A percentile compares a stretch with the other conserved stretches of the same genome.
Evolutionary conservation across 2,113 vertebrate genomes (phyloP).

Genomic region (Petroica traversi): DNA sequence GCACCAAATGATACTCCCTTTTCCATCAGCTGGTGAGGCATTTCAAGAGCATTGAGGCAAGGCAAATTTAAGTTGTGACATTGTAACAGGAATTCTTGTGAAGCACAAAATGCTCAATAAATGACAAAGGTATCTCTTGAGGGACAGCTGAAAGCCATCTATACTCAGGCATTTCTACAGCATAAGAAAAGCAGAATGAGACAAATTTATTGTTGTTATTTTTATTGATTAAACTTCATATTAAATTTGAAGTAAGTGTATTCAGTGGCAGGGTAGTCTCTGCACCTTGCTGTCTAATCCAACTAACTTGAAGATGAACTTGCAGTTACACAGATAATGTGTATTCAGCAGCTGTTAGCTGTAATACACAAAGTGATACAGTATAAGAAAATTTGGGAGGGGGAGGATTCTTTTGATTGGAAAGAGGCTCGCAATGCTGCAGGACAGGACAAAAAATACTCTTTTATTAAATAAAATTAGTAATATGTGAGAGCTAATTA

Average conservation of each 20-base stretch:
- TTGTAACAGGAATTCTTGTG: neutral
- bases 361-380: neutral
- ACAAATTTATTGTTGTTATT: neutral
- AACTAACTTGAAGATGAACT: conserved; percentile 4
- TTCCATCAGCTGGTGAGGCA: neutral
- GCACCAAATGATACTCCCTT: neutral
- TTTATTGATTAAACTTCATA: conserved; percentile 45
- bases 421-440: neutral
- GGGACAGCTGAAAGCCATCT: neutral
- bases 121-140: neutral
- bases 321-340: neutral
- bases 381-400: neutral
- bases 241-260: conserved; percentile 6
- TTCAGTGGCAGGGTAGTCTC: neutral
- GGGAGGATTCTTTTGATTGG: neutral
- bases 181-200: neutral
- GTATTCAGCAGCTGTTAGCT: neutral
- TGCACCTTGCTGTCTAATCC: conserved; percentile 11
- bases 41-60: neutral
- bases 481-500: neutral
- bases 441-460: neutral
- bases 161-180: neutral
- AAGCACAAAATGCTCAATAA: neutral
- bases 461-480: neutral
- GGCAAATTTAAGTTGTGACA: neutral